phyloP scores from a whole-genome alignment of 2,113 vertebrate genomes.

The Actenoides lindsayi region DNA sequence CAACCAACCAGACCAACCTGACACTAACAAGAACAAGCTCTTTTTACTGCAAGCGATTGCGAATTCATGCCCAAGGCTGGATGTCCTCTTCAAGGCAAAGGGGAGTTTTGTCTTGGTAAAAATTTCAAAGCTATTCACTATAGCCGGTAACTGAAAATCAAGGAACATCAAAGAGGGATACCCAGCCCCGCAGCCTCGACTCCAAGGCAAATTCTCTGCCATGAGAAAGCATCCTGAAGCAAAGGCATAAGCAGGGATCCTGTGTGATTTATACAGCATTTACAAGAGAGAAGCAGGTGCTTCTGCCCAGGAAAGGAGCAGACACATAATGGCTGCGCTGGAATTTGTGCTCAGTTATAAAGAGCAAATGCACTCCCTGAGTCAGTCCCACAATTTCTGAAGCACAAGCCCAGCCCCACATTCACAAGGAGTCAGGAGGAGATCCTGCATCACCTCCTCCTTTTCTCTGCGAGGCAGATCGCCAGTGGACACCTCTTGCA shows the following conservation, averaged over 20 bases:
- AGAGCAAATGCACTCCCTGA: background rate
- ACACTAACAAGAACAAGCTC: conserved; percentile 59
- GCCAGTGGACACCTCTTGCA: background rate
- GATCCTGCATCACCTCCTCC: background rate
- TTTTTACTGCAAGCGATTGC: conserved; percentile 31
- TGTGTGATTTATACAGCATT: background rate
- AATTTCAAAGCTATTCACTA: conserved; percentile 36
- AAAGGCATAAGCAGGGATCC: background rate
- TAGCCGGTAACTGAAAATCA: background rate
- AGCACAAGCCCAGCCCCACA: background rate
- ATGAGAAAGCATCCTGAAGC: background rate
- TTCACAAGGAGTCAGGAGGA: background rate
- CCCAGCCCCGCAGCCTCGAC: background rate
- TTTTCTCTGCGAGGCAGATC: background rate
- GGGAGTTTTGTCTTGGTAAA: conserved; percentile 42
- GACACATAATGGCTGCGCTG: background rate
- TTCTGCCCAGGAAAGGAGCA: background rate
- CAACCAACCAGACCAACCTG: conserved; percentile 63
- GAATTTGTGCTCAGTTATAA: background rate
- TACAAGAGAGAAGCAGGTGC: background rate
- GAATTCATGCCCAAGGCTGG: conserved; percentile 56
- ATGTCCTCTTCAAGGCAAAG: conserved; percentile 56
- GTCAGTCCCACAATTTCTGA: background rate
- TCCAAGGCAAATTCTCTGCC: conserved; percentile 27
- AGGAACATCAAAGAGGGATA: conserved; percentile 36